Conservation (phyloP, 2,113 vertebrate species). For the Cricetomys ansorgei region DNA sequence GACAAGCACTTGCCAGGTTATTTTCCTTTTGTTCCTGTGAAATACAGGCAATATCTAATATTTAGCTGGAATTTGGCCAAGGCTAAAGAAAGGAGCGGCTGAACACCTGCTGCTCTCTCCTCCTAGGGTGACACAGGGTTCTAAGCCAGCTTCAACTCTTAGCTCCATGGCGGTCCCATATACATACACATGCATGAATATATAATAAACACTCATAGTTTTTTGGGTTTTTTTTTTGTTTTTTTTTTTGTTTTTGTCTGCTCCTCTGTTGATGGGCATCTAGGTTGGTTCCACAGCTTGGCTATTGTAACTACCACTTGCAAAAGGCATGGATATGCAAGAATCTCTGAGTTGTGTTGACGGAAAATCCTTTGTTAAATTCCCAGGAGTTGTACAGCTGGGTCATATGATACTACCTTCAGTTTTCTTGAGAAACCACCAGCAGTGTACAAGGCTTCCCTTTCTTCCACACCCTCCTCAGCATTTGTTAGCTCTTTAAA, state of each 20-base stretch:
- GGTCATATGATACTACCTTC: neutral
- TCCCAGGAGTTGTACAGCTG: neutral
- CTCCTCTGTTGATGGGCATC: neutral
- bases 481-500: neutral
- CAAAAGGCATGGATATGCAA: neutral
- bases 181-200: neutral
- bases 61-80: too few species aligned
- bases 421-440: neutral
- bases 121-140: too few species aligned
- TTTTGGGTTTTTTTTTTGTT: neutral
- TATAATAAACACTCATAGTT: neutral
- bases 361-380: neutral
- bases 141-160: too few species aligned
- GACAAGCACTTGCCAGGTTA: too few species aligned
- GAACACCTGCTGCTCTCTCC: too few species aligned
- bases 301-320: neutral
- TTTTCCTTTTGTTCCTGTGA: too few species aligned
- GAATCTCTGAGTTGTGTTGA: neutral
- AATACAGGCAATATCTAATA: too few species aligned
- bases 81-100: too few species aligned
- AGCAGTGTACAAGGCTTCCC: neutral
- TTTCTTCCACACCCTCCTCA: neutral
- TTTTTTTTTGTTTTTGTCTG: neutral
- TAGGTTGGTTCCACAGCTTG: neutral
- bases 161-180: too few species aligned